Base-by-base conservation (phyloP, 2,113 vertebrate genomes). In the Serinus canaria region DNA sequence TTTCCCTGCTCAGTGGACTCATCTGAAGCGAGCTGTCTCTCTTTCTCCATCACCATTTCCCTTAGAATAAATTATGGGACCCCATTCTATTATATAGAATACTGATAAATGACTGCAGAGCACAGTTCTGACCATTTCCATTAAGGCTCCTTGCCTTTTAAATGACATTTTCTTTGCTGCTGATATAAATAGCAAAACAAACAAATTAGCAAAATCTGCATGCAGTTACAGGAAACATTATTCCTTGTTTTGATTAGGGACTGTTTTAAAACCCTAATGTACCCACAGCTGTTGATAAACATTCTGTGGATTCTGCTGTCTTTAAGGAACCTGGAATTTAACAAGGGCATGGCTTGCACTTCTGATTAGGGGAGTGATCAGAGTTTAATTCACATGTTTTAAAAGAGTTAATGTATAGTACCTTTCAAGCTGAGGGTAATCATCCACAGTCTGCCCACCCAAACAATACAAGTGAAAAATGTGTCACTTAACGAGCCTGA, bases 351-450 rank as follows among this genome's bases (percentile, higher is more conserved):
- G 17, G 13, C 35, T 77, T 87, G 23, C 30, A 49, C 56, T 86
- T 91, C 70, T 70, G 77, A 86, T 90, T 85, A 94, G 50, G 47
- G 16, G 4, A 43, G 87, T 85, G 82, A 81, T 94, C 84, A 95
- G 77, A 79, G 81, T 88, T 94, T 91, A 91, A 95, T 92, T 95
- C 59, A 8, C 72, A 46, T 91, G 41, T 93, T 50, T 88, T 93
- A 93, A 83, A 86, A 18, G 14, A 83, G 78, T 83, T 90, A 95
- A 95, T 91, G 43, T 66, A 68, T 77, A 93, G 72, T 86, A 92
- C 90, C 79, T 83, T 90, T 95, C 82, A 70, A 59, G 67, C 78
- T 90, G 75, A 63, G 59, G 59, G 70, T 88, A 90, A 94, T 95
- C 95, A 94, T 83, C 50, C 85, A 60, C 78, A 76, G 82, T 74